Base-by-base conservation (phyloP, 2,113 vertebrate species). In the Sapajus apella region DNA sequence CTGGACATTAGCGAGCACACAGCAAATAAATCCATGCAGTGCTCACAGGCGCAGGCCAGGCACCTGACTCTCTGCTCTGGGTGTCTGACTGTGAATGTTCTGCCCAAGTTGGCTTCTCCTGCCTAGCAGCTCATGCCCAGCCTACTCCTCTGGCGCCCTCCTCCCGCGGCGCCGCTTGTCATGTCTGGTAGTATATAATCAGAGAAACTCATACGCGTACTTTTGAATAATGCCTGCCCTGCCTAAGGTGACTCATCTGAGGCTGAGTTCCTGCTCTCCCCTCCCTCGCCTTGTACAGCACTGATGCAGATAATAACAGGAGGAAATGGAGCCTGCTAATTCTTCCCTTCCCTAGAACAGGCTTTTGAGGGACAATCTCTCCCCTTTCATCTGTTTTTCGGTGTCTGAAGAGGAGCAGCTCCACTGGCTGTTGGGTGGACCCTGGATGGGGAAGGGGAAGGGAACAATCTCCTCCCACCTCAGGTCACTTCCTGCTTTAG, bases 211-310 rank as follows among this genome's bases (percentile, higher is more conserved):
- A 73, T 16, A 37, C 13, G 40, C 92, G 37, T 50, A 72, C 70
- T 92, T 93, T 81, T 72, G 79, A 50, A 80, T 70, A 77, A 73
- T 58, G 66, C 58, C 87, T 91, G 64, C 85, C 79, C 79, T 82
- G 16, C 77, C 89, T 40, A 17, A 16, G 35, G 66, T 93, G 94
- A 96, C 87, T 96, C 90, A 95, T 50, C 56, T 0, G 9, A 73
- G 18, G 55, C 58, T 47, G 27, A 37, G 37, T 58, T 64, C 64
- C 83, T 52, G 52, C 50, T 30, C 40, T 61, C 85, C 35, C 56
- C 85, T 8, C 7, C 37, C 14, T 64, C 61, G 27, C 5, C 79
- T 32, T 81, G 92, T 40, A 30, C 18, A 10, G 58, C 83, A 30
- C 64, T 0, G 6, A 20, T 2, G 52, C 10, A 32, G 47, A 55